These are phyloP conservation scores for Carassius carassius DNA, from an alignment of 2,113 vertebrate species.

Conservation along the genomic window DNA sequence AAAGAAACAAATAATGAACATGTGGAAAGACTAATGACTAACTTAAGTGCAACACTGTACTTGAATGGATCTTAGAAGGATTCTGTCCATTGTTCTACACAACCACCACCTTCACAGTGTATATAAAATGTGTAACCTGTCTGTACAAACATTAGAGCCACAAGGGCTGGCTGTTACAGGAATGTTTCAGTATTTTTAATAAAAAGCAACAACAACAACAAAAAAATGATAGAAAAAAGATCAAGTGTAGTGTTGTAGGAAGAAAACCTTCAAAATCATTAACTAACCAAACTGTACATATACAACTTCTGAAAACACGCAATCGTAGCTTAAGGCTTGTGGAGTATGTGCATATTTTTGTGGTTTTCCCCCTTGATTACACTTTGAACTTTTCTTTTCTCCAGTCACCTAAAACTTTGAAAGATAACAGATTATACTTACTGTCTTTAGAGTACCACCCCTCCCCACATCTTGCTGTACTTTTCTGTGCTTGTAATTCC, in stretches of 20 bases:
- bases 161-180: conserved; percentile 56
- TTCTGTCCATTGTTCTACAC: conserved; percentile 27
- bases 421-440: conserved; percentile 37
- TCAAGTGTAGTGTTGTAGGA: conserved; percentile 54
- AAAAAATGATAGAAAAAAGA: conserved; percentile 7
- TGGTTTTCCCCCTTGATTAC: conserved; percentile 54
- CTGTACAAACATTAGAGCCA: conserved; percentile 51
- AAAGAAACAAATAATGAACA: not conserved
- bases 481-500: conserved; percentile 71
- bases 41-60: not conserved
- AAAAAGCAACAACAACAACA: conserved; percentile 38
- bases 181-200: conserved; percentile 62
- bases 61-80: conserved; percentile 12
- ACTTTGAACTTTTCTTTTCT: conserved; percentile 47
- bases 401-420: conserved; percentile 44
- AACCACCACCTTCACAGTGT: conserved; percentile 36
- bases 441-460: conserved; percentile 47
- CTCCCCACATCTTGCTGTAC: conserved; percentile 39
- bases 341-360: conserved; percentile 61
- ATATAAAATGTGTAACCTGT: conserved; percentile 52
- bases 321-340: conserved; percentile 58
- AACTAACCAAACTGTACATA: conserved; percentile 63
- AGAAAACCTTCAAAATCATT: conserved; percentile 48
- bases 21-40: conserved; percentile 1
- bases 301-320: conserved; percentile 39